These are phyloP conservation scores for Artemia sinica DNA, from an alignment of 2,888 invertebrate genomes.

Conservation along the genomic window DNA sequence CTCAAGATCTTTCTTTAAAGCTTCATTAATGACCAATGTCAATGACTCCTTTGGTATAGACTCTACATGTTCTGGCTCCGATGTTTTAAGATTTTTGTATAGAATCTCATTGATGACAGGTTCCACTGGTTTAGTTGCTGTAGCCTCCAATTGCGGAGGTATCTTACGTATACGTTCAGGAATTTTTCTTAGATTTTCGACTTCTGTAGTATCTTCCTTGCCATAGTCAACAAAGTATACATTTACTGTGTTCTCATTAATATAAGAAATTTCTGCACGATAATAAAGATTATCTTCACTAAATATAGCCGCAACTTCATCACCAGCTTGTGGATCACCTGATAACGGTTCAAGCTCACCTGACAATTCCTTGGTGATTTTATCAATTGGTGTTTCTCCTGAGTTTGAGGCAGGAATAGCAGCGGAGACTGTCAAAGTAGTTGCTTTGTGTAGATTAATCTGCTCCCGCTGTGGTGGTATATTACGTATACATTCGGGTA, in stretches of 20 bases:
- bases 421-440: neutral
- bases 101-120: no score
- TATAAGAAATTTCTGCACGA: conserved; percentile 11
- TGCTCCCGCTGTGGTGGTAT: conserved; percentile 17
- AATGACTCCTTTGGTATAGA: neutral
- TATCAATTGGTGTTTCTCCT: neutral
- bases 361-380: neutral
- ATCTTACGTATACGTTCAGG: conserved; percentile 8
- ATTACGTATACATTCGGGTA: conserved; percentile 6
- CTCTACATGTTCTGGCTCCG: neutral
- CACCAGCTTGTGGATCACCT: conserved; percentile 3
- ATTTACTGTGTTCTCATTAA: neutral
- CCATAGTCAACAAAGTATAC: conserved; percentile 19
- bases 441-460: neutral
- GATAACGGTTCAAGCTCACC: neutral
- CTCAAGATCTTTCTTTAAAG: neutral
- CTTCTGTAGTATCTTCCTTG: neutral
- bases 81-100: neutral
- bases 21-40: neutral
- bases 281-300: conserved; percentile 18
- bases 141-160: conserved; percentile 10
- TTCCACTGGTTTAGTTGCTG: neutral
- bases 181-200: neutral
- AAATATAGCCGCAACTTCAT: conserved; percentile 16
- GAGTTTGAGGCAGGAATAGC: neutral